Percentiles rank a stretch among this genome's conserved stretches.
These are phyloP conservation scores for Oscheius sp. DNA, from an alignment of 2,888 invertebrate genomes.

Conservation along the genomic window DNA sequence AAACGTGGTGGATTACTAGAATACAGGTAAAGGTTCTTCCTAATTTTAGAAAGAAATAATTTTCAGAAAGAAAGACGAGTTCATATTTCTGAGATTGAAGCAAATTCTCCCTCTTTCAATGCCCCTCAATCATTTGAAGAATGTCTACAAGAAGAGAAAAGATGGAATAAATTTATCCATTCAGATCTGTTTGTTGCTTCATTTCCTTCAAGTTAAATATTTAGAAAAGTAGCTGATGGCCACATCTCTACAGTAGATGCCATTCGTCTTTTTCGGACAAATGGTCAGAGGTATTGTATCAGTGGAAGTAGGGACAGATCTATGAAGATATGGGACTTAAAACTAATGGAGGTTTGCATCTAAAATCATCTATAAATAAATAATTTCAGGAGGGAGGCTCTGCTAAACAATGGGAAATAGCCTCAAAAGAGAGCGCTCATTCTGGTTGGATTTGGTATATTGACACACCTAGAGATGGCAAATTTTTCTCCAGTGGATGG, in stretches of 20 bases:
- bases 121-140: slow-evolving; percentile 7
- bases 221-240: slow-evolving; percentile 28
- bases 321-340: slow-evolving; percentile 44
- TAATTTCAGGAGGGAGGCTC: slow-evolving; percentile 11
- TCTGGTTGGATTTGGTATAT: slow-evolving; percentile 35
- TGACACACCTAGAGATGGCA: slow-evolving; percentile 16
- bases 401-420: slow-evolving; percentile 3
- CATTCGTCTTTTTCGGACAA: slow-evolving; percentile 34
- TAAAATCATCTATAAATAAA: neutral
- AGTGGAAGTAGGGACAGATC: slow-evolving; percentile 43
- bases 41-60: neutral
- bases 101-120: neutral
- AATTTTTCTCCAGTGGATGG: slow-evolving; percentile 27
- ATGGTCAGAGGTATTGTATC: slow-evolving; percentile 38
- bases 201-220: neutral
- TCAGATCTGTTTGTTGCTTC: neutral
- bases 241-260: slow-evolving; percentile 47
- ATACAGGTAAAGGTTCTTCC: slow-evolving; percentile 26
- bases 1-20: slow-evolving; percentile 39
- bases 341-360: slow-evolving; percentile 22
- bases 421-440: slow-evolving; percentile 3
- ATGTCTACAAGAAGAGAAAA: slow-evolving; percentile 2
- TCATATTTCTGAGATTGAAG: neutral
- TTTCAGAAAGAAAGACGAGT: slow-evolving; percentile 20
- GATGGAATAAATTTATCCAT: slow-evolving; percentile 14